Base-by-base conservation (phyloP, 53 echinoderm and acorn worm species). In the Patiria pectinifera region DNA sequence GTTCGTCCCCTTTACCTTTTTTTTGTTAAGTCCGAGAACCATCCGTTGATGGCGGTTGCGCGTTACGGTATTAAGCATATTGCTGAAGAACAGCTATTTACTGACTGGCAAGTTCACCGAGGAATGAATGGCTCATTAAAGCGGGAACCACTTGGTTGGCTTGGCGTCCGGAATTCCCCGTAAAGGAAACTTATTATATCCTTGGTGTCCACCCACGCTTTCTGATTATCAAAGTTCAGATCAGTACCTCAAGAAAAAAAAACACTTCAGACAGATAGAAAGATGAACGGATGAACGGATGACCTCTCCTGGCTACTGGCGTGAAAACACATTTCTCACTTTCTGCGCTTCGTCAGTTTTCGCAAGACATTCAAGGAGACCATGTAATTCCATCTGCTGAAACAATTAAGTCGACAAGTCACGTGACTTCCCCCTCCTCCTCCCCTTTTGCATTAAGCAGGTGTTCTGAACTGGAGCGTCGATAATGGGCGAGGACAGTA, bases 381-480 rank as follows among this genome's bases (percentile, higher is more conserved):
- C 53, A 53, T 53, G 53, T 53, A 45, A 78, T 79, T 46, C 11
- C 80, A 79, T 79, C 80, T 47, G 80, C 45, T 15, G 24, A 11
- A 74, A 79, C 48, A 47, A 45, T 79, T 47, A 22, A 23, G 74
- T 10, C 24, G 74, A 23, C 22, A 74, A 45, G 80, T 46, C 80
- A 79, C 80, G 80, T 79, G 48, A 79, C 15, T 79, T 79, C 45
- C 80, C 14, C 3, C 4, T 4, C 80, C 13, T 45, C 14, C 45
- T 78, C 21, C 26, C 53, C 8, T 8, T 53, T 24, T 11, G 13
- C 76, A 76, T 22, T 43, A n/a, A 24, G 80, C 80, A 79, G 80
- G 45, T 79, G 80, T 45, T 79, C 80, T 46, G 8, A 79, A 79
- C 45, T 79, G 80, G 80, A 79, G 80, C 80, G 43, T 79, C 11